Base-by-base conservation (phyloP, 1,140 invertebrate genomes). In the Drosophila bocqueti region DNA sequence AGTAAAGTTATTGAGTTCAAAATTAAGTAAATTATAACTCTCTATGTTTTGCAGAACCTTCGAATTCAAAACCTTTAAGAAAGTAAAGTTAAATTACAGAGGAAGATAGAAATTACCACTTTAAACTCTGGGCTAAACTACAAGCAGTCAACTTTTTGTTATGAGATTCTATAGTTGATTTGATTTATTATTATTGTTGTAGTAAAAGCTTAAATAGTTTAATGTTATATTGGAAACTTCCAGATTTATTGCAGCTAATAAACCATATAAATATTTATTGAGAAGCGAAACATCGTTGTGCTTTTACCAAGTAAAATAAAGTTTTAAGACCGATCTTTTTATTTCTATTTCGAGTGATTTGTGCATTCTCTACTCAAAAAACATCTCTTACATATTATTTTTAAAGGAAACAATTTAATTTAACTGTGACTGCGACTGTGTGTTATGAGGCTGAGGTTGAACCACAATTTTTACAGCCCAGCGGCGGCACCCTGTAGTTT, bases 401-500 rank as follows among this genome's bases (percentile, higher is more conserved):
- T 59, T 38, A 38, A 38, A 38, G 36, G 4, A 5, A 40, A 15
- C 38, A 46, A 61, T 66, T 61, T 15, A 47, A 63, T 47, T 36
- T 36, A 36, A 61, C 31, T 65, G 26, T 11, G 26, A 26, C 40
- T 67, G 16, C 38, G 38, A 29, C 40, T 69, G 10, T 46, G 38
- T 40, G 40, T 34, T 69, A 16, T 38, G 49, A 38, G 38, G 40
- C 24, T 57, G 64, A 69, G 64, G 38, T 38, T 13, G 36, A 38
- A 26, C 49, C 24, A 36, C 67, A 71, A 18, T 65, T 67, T 67
- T 67, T 65, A 47, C 46, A 57, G 40, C 65, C 36, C 45, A 40
- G 34, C 54, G 36, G 54, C 21, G 58, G 58, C 63, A 36, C 72
- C 58, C 72, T 78, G 76, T 58, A 55, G 63, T 46, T 78, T 78